Evolutionary conservation across 2,888 invertebrate species (phyloP), one percentile per base, ranked within the genome.

Genomic region (Platerodrilus igneus): DNA sequence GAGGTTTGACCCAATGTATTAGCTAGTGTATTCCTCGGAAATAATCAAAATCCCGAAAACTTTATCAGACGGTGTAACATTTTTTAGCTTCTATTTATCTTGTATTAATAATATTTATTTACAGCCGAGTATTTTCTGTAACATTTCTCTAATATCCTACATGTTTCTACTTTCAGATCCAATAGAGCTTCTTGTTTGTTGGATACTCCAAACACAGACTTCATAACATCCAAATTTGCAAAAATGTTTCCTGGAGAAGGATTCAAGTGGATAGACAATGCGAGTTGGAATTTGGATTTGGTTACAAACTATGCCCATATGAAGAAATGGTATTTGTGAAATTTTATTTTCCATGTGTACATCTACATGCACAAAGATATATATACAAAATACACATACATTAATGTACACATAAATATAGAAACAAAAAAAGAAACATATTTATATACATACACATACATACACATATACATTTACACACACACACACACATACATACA

Each of bases 251-350:
- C 89, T 0, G 90, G 91, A 0, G 81, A 84, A 63, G 74, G 77
- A 32, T 91, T 87, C 65, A 80, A 27, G 78, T 81, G 37, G 77
- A 90, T 61, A 75, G 77, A 48, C 92, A 92, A 61, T 92, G 92
- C 64, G 80, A 86, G 59, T 74, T 89, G 21, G 83, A 87, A 41
- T 89, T 85, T 62, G 91, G 90, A 3, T 68, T 70, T 20, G 77
- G 77, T 10, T 82, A 81, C 6, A 75, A 71, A 47, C 70, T 82
- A 23, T 88, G 87, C 13, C 34, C 35, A 3, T 38, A 34, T 34
- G 47, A 60, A 0, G 61, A 55, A 37, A 60, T 62, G 56, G 63
- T 58, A 46, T n/a, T n/a, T n/a, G n/a, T n/a, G n/a, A n/a, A n/a
- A n/a, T n/a, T n/a, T n/a, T 1, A 21, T 6, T 21, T 21, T 21